Evolutionary conservation across 2,113 vertebrate species (phyloP), one percentile per base, ranked within the genome.

Genomic region (Puntigrus tetrazona): DNA sequence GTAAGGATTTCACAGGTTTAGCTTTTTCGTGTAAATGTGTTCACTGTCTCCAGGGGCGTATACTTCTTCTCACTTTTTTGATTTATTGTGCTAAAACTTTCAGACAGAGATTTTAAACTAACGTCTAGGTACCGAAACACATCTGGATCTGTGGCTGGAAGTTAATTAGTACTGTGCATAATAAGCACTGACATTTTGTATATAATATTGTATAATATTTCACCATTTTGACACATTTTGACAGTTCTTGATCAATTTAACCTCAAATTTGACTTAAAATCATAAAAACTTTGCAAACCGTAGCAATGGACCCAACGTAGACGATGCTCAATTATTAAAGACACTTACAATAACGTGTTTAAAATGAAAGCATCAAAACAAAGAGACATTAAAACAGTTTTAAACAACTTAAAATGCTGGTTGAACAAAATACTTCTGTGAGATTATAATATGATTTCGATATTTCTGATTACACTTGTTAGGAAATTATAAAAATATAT

Each of bases 21-120:
- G 59, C 27, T 67, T 50, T n/a, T 47, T 67, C 3, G 59, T 80
- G 25, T 79, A 80, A 80, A 80, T 80, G 18, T 47, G 59, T 31
- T 65, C 59, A 1, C 14, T 29, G 55, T 79, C 59, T 80, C n/a
- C 27, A 45, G 59, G 29, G 57, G 7, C 2, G 8, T 47, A 29
- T 75, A 20, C 43, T 75, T 75, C 43, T 59, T 78, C 52, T 36
- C 22, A 27, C 78, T 65, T 61, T 4, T 20, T n/a, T 80, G 78
- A 27, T 4, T 80, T 25, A 80, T 67, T 67, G 41, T 50, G 41
- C 36, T 14, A 22, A 34, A 80, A 67, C 25, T 4, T 67, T 1
- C 18, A 36, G 41, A 18, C 78, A 29, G 25, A 61, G 20, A 80
- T 5, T 34, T n/a, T 29, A 20, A 75, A 75, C 27, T 16, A 50